Base-by-base conservation (phyloP, 2,797 vertebrate species). In the Phrynocephalus vlangalii region DNA sequence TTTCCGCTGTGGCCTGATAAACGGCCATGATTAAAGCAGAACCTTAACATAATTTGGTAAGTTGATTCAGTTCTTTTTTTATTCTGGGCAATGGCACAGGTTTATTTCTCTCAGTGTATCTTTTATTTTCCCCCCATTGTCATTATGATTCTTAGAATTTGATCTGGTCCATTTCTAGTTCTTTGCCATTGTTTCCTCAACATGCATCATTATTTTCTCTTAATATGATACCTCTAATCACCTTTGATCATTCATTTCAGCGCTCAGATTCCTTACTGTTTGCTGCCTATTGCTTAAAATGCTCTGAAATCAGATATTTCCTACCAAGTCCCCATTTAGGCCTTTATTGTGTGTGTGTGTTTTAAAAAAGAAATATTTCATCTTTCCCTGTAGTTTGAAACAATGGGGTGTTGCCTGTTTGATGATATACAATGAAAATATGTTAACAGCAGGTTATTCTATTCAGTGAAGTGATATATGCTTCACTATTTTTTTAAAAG, bases 171-270 rank as follows among this genome's bases (percentile, higher is more conserved):
- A 93, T 94, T 93, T 94, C 89, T 88, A 80, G 87, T 89, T 91
- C 92, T 94, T 93, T 94, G 88, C 82, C 91, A 93, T 92, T 94
- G 91, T 92, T 80, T 95, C 91, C 93, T 90, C 89, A 77, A 93
- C 93, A 86, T 66, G 80, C 88, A 60, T 90, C 88, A 94, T 95
- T 95, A 95, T 94, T 91, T 94, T 84, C 38, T 92, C 87, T 93
- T 89, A 87, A 86, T 94, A 93, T 85, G 80, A 89, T 92, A 90
- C 63, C 85, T 87, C 91, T 90, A 91, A 94, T 92, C 63, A 91
- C 93, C 90, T 91, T 76, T 83, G 82, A 90, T 91, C 67, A 92
- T 92, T 93, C 91, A 92, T 93, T 96, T 95, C 94, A 90, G 92
- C 90, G 91, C 95, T 91, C 95, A 89, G 93, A 66, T 86, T 93